Evolutionary conservation across 92 coral and sea anemone genomes (phyloP), one percentile per base, ranked within the genome.

Genomic region (Epizoanthus rinbou): DNA sequence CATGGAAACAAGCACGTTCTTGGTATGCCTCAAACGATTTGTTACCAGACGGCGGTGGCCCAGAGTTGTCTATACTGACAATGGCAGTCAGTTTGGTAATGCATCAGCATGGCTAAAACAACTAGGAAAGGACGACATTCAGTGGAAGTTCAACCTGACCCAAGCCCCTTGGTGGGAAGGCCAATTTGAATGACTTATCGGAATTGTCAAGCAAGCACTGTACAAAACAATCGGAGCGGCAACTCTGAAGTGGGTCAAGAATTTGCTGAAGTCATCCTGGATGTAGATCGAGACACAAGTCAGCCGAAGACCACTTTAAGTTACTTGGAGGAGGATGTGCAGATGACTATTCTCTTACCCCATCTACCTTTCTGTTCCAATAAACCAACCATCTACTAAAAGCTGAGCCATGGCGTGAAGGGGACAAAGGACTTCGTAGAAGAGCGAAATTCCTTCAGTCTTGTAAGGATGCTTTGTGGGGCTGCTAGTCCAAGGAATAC

Each of bases 211-310:
- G 19, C 2, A 41, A 24, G 25, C 73, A 3, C 39, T 67, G 16
- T 67, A 14, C 25, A 67, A 67, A 21, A 67, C 73, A 2, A 67
- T 67, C 39, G 73, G 18, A 67, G 25, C 6, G 25, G 73, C 19
- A 21, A 39, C 78, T 28, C 22, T 73, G 5, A 31, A 47, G 28
- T 73, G 78, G 78, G 23, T n/a, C n/a, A 47, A 4, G 78, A 73
- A 73, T 22, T 73, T 17, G 22, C 60, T 4, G 78, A 73, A 4
- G 78, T 73, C 3, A 25, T 73, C 31, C 6, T 73, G 18, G 78
- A 73, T n/a, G 31, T 73, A 0, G n/a, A n/a, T n/a, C n/a, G 78
- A 73, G 21, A 73, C 60, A 31, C 73, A 67, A 21, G 37, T 0
- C 15, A 14, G 3, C 15, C 14, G 19, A 67, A 31, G 18, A 3